phyloP scores from a whole-genome alignment of 2,113 vertebrate genomes.

The Ictalurus furcatus region DNA sequence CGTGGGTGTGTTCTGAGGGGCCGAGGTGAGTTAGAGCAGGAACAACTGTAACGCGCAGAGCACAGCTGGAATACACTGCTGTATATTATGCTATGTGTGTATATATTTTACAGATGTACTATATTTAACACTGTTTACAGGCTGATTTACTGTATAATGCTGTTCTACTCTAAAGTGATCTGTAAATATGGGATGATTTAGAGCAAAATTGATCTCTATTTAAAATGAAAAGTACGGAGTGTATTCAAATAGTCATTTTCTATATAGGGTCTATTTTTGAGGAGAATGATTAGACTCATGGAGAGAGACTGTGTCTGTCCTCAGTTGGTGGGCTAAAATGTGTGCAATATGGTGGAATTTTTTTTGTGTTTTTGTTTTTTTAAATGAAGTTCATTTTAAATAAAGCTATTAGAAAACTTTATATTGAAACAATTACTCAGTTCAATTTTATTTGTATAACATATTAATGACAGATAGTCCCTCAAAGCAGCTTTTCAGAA shows the following conservation, averaged over 20 bases:
- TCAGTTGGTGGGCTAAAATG: constrained; percentile 43
- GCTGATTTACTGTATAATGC: constrained; percentile 16
- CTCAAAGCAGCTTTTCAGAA: not conserved
- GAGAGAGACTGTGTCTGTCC: not conserved
- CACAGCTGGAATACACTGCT: not conserved
- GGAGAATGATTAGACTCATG: constrained; percentile 41
- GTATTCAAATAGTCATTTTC: constrained; percentile 63
- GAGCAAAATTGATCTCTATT: constrained; percentile 56
- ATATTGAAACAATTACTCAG: not conserved
- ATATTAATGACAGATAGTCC: not conserved
- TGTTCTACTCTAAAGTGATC: constrained; percentile 41
- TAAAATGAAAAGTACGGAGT: constrained; percentile 67
- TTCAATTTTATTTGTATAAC: not conserved
- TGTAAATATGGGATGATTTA: constrained; percentile 63
- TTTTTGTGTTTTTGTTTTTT: constrained; percentile 1
- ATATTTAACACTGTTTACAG: constrained; percentile 39
- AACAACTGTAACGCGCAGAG: not conserved
- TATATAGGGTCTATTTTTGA: constrained; percentile 69
- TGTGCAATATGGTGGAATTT: constrained; percentile 63
- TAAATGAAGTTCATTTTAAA: constrained; percentile 51
- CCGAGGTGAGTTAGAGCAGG: not conserved
- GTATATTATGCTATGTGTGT: constrained; percentile 2
- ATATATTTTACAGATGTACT: constrained; percentile 28
- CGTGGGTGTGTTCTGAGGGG: not conserved
- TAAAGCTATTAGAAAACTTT: constrained; percentile 60